Evolutionary conservation across 1,140 invertebrate species (phyloP), one percentile per base, ranked within the genome.

Genomic region (Phenacoccus solenopsis): DNA sequence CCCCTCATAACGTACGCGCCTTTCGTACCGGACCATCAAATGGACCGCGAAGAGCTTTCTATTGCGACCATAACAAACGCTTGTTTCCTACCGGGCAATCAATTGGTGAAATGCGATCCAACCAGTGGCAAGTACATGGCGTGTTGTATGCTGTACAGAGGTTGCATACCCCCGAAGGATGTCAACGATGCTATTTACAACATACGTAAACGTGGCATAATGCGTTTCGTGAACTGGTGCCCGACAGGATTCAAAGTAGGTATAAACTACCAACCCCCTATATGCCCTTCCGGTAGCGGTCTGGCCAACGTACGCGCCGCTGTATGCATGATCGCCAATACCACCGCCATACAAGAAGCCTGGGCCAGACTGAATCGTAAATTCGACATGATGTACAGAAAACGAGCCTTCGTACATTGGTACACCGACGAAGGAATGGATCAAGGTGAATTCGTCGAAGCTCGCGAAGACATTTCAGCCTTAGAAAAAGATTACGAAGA

Each of bases 361-460:
- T 91, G 88, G 88, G 85, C 85, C 57, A 83, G 88, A 73, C 78
- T 91, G 59, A 87, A 91, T 77, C 87, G 89, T 76, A 93, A 92
- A 79, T 93, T 91, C 59, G 88, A 92, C 76, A 78, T 90, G 69
- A 90, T 84, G 89, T 91, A 90, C 80, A 86, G 87, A 76, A 84
- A 84, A 67, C 35, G 73, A 22, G 72, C 83, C 79, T 72, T 75
- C 59, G 72, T 74, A 21, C 74, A 74, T 38, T 71, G 72, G 83
- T 90, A 87, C 75, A 81, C 91, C 12, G 87, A 87, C 5, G 90
- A 90, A 82, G 89, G 90, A 68, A 85, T 91, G 83, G 89, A 91
- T 78, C 88, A 91, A 78, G 83, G 81, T 9, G 86, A 87, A 75
- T 86, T 87, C 73, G 72, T 82, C 13, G 88, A 90, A 74, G 89